Evolutionary conservation across 2,113 vertebrate species (phyloP).

Genomic region (Melanocharis versteri): DNA sequence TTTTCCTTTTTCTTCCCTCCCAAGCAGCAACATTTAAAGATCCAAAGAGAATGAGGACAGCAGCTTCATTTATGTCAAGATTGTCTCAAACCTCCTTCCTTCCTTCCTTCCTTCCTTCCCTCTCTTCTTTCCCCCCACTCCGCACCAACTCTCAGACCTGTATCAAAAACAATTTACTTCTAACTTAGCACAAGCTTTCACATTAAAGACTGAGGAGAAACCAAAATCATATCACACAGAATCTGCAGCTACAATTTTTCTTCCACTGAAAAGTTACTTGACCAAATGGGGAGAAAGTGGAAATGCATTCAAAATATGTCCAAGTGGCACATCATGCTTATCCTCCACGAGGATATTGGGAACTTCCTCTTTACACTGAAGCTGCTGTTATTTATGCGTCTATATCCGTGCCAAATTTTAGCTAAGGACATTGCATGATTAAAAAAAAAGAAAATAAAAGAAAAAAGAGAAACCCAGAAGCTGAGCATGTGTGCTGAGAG

Average conservation of each 20-base stretch:
- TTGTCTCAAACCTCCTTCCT: background rate
- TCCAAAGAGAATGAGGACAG: constrained; percentile 14
- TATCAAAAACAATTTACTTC: constrained; percentile 5
- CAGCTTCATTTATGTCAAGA: constrained; percentile 7
- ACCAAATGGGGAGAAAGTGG: constrained; percentile 37
- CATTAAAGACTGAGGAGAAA: constrained; percentile 10
- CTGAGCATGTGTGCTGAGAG: background rate
- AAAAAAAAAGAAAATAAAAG: background rate
- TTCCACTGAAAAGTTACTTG: constrained; percentile 47
- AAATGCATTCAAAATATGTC: constrained; percentile 5
- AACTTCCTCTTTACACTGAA: constrained; percentile 20
- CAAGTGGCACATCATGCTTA: constrained; percentile 40
- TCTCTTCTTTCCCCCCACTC: background rate
- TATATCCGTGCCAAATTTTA: constrained; percentile 36
- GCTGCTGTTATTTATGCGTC: constrained; percentile 22
- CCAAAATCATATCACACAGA: constrained; percentile 37
- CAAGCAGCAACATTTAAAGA: background rate
- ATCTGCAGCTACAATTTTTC: constrained; percentile 20
- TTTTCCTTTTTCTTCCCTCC: background rate
- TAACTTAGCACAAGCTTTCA: constrained; percentile 18
- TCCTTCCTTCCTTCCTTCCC: background rate
- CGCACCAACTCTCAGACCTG: background rate
- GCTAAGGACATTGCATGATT: background rate
- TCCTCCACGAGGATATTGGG: background rate
- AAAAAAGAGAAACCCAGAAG: background rate